Evolutionary conservation across 2,113 vertebrate genomes (phyloP).

Genomic region (Megaleporinus macrocephalus): DNA sequence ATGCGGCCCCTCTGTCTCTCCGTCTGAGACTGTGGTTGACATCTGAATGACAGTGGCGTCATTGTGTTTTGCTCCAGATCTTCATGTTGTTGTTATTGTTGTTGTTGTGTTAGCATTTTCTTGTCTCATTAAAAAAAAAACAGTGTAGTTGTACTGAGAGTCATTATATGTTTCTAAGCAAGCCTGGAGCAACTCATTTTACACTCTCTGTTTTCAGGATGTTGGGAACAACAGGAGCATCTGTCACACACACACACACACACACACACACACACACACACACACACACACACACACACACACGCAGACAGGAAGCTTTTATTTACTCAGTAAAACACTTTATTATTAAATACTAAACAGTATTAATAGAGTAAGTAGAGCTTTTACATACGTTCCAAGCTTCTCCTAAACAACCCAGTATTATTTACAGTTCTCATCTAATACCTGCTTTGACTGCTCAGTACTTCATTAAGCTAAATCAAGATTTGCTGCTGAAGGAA

Average conservation of each 20-base stretch:
- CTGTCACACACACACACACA: conserved; percentile 20
- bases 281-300: conserved; percentile 10
- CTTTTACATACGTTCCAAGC: too few relatives aligned
- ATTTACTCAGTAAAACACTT: too few relatives aligned
- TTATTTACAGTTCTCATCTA: too few relatives aligned
- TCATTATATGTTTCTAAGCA: conserved; percentile 37
- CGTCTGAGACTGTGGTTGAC: conserved; percentile 5
- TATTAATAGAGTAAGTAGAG: too few relatives aligned
- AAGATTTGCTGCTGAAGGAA: too few relatives aligned
- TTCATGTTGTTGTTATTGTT: neutral
- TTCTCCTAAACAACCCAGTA: too few relatives aligned
- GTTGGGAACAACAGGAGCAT: neutral
- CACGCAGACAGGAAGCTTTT: too few relatives aligned
- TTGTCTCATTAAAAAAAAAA: conserved; percentile 28
- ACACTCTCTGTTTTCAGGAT: conserved; percentile 14
- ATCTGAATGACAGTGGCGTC: conserved; percentile 1
- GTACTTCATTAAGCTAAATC: too few relatives aligned
- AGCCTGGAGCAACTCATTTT: conserved; percentile 49
- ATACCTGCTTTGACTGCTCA: too few relatives aligned
- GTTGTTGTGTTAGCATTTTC: neutral
- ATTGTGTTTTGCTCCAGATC: conserved; percentile 7
- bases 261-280: neutral
- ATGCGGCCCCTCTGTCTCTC: neutral
- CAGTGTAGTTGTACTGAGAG: conserved; percentile 28
- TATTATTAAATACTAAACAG: too few relatives aligned